Base-by-base conservation (phyloP, 2,797 vertebrate species). In the Syndactyla subalaris region DNA sequence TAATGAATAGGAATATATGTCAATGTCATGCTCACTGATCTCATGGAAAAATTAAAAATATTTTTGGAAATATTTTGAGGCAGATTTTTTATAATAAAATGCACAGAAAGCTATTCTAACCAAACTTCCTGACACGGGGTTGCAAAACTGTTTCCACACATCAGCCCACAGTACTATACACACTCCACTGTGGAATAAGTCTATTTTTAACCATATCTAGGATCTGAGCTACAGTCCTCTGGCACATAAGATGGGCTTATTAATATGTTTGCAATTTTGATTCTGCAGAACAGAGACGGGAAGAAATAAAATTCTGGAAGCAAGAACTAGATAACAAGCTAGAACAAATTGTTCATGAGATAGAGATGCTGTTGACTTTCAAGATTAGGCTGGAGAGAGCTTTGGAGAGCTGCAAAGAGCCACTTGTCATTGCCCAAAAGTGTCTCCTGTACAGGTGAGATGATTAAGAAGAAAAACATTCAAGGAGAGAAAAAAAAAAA, bases 271-370 rank as follows among this genome's bases (percentile, higher is more conserved):
- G 38, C 61, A 73, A 76, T 71, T 77, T 77, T 77, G 15, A 57
- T 84, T 87, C 58, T 95, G 68, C 95, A 99, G 99, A 99, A 67
- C 98, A 99, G 96, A 98, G 99, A 84, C 92, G 96, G 9, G 97
- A 98, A 93, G 98, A 99, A 89, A 95, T 99, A 82, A 97, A 97
- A 89, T 99, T 99, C 97, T 98, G 99, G 98, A 99, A 97, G 97
- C 97, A 98, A 88, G 99, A 99, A 96, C 93, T 99, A 94, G 98
- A 98, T 46, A 96, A 97, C 93, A 99, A 98, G 85, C 97, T 99
- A 26, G 98, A 98, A 73, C 98, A 99, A 94, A 97, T 99, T 27
- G 94, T 98, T 48, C 49, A 97, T 63, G 98, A 98, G 96, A 98
- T 97, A 1, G 98, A 99, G 14, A 90, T 82, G 41, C 98, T 99